Evolutionary conservation across 2,113 vertebrate genomes (phyloP).

Genomic region (Limnothrissa miodon): DNA sequence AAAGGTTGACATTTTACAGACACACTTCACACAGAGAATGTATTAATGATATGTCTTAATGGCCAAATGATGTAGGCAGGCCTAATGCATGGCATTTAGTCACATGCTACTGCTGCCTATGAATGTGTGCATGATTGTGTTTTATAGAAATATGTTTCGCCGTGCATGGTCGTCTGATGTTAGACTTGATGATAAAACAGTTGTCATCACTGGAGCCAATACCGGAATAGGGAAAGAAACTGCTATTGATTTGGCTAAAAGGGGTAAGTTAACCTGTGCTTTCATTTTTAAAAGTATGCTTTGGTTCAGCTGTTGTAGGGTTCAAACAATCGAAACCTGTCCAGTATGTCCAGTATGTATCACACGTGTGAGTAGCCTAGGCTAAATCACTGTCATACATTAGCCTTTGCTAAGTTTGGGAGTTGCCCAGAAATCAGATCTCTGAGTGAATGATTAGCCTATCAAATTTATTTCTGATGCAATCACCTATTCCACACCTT

Average conservation of each 20-base stretch:
- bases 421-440: not conserved
- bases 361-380: no score
- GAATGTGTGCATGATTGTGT: not conserved
- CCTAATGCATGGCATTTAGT: no score
- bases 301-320: not conserved
- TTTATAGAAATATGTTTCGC: conserved; percentile 59
- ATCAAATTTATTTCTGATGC: not conserved
- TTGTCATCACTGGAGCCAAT: conserved; percentile 71
- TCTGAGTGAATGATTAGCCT: not conserved
- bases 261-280: conserved; percentile 52
- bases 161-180: conserved; percentile 58
- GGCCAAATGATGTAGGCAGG: no score
- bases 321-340: not conserved
- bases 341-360: no score
- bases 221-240: conserved; percentile 73
- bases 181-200: conserved; percentile 60
- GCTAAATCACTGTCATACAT: no score
- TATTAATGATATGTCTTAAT: no score
- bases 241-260: conserved; percentile 68
- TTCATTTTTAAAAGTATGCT: not conserved
- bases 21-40: no score
- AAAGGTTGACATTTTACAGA: no score
- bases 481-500: not conserved
- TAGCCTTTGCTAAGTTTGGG: not conserved
- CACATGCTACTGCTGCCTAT: no score